Conservation (phyloP, 2,113 vertebrate genomes). For the Callospermophilus lateralis region DNA sequence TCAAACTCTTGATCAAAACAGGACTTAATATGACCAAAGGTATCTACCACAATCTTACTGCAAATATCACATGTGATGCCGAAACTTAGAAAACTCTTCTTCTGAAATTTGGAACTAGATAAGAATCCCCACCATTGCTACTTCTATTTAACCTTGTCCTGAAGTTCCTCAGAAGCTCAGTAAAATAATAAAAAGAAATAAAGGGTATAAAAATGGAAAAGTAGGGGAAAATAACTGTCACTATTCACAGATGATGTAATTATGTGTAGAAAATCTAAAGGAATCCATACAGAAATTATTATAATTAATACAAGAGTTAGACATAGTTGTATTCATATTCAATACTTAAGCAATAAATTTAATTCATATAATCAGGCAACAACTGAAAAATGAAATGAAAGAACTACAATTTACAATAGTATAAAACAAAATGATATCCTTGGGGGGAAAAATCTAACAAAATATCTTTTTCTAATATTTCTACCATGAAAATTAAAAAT, state of each 20-base stretch:
- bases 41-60: not conserved
- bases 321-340: slow-evolving; percentile 51
- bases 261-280: slow-evolving; percentile 53
- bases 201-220: slow-evolving; percentile 53
- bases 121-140: not conserved
- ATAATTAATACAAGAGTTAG: slow-evolving; percentile 55
- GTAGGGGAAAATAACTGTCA: not conserved
- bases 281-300: slow-evolving; percentile 55
- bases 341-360: slow-evolving; percentile 58
- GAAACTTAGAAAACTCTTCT: not conserved
- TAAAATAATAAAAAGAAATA: slow-evolving; percentile 56
- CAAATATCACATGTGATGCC: not conserved
- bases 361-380: slow-evolving; percentile 60
- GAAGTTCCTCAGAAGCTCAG: slow-evolving; percentile 23
- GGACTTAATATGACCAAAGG: not conserved
- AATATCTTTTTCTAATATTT: slow-evolving; percentile 3
- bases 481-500: slow-evolving; percentile 22
- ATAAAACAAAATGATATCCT: slow-evolving; percentile 45
- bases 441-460: slow-evolving; percentile 39
- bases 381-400: slow-evolving; percentile 67
- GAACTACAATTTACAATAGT: not conserved
- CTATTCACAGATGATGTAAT: slow-evolving; percentile 44
- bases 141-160: slow-evolving; percentile 26
- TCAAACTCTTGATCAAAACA: not conserved
- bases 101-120: slow-evolving; percentile 18